phyloP scores from a whole-genome alignment of 30 jellyfish, hydroid and myxozoan genomes.

The Rhopilema esculentum region DNA sequence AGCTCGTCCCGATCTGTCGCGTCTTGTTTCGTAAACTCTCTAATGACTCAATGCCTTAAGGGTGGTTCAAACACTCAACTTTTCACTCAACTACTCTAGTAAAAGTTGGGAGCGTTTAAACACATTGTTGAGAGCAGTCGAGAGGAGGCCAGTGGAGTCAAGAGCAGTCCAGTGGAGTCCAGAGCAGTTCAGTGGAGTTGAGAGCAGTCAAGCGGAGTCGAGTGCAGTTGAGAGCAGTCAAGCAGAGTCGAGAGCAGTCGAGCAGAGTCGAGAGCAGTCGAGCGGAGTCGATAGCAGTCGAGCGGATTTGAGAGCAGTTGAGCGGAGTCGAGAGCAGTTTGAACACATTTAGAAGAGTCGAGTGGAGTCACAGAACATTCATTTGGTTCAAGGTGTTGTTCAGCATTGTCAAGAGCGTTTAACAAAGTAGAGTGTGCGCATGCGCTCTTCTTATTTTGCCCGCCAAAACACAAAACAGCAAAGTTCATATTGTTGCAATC shows the following conservation, averaged over 20 bases:
- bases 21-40: too few relatives aligned
- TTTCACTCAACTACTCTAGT: background rate
- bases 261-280: background rate
- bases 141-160: too few relatives aligned
- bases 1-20: too few relatives aligned
- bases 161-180: too few relatives aligned
- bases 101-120: too few relatives aligned
- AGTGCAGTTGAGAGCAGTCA: too few relatives aligned
- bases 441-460: background rate
- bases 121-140: too few relatives aligned
- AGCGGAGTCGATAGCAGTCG: background rate
- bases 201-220: too few relatives aligned
- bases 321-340: background rate
- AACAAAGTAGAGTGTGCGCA: background rate
- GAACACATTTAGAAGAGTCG: background rate
- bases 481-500: background rate
- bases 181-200: too few relatives aligned
- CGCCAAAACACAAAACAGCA: background rate
- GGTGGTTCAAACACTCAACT: background rate
- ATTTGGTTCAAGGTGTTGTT: background rate
- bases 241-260: background rate
- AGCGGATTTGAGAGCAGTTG: background rate
- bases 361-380: background rate
- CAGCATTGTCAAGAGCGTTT: constrained; percentile 6
- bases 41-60: too few relatives aligned